Base-by-base conservation (phyloP, 2,888 invertebrate species). In the Patella ulyssiponensis region DNA sequence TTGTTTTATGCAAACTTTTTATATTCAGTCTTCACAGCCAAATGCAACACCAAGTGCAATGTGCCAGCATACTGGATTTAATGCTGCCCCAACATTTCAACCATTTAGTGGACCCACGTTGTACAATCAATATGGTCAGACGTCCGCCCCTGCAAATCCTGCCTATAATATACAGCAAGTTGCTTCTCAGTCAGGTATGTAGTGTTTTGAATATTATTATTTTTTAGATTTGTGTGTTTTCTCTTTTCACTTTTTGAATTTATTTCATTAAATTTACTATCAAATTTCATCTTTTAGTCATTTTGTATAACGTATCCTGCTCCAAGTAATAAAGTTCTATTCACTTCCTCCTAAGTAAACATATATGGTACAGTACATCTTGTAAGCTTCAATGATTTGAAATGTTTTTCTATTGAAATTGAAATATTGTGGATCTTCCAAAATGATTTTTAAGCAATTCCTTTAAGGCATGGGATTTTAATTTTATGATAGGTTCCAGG, bases 21-120 rank as follows among this genome's bases (percentile, higher is more conserved):
- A 72, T 77, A 79, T 79, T 69, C 80, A 90, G 90, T 90, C 90
- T 27, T 90, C 89, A 69, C 90, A 90, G 83, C 87, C 90, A 23
- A 85, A 86, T 33, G 80, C 84, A 12, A 82, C 86, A 44, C 73
- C 80, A 23, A 77, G 80, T 27, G 72, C 78, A 73, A 76, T 72
- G 14, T 70, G 74, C 58, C 74, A 78, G 17, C 77, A 76, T 54
- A 54, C 73, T 20, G 81, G 83, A 33, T 87, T 84, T 79, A 79
- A 82, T 64, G 83, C 82, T 17, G 76, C 81, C 14, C 69, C 80
- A 17, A 73, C 82, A 23, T 90, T 89, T 80, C 89, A 89, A 74
- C 88, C 86, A 11, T 89, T 88, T 84, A 85, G 85, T 76, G 87
- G 86, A 73, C 84, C 83, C 11, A 78, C 82, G 71, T 71, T 86